Percentiles rank a stretch among this genome's conserved stretches.
These are phyloP conservation scores for Encarsia formosa DNA, from an alignment of 2,888 invertebrate genomes.

Conservation along the genomic window DNA sequence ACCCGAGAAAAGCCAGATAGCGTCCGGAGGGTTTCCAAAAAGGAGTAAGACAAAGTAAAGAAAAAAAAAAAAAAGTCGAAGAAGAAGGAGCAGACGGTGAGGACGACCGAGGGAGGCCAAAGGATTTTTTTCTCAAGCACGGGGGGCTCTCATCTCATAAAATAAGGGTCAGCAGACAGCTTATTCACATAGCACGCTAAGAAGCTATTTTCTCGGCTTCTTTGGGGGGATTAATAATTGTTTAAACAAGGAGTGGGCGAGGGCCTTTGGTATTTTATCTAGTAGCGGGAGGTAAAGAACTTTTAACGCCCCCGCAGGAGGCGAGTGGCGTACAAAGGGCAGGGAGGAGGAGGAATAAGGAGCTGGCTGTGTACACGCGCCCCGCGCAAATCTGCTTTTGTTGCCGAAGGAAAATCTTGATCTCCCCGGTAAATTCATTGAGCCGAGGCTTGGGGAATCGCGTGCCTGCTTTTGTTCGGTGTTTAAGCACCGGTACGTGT, in stretches of 20 bases:
- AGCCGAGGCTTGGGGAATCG: no score
- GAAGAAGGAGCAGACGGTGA: no score
- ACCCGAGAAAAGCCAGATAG: neutral
- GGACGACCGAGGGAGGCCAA: no score
- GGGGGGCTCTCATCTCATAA: no score
- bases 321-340: no score
- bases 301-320: neutral
- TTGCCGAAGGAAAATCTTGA: slow-evolving; percentile 10
- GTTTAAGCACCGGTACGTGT: no score
- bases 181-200: no score
- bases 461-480: no score
- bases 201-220: slow-evolving; percentile 6
- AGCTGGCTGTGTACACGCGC: neutral
- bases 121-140: no score
- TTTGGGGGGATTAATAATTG: slow-evolving; percentile 16
- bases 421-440: slow-evolving; percentile 9
- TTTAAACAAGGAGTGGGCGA: slow-evolving; percentile 8
- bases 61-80: slow-evolving; percentile 5
- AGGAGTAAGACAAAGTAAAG: slow-evolving; percentile 13
- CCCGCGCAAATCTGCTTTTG: slow-evolving; percentile 8
- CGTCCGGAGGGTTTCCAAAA: neutral
- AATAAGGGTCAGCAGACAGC: no score
- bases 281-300: neutral
- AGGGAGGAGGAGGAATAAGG: no score
- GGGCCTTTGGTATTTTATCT: slow-evolving; percentile 10